These are phyloP conservation scores for Eonycteris spelaea DNA, from an alignment of 2,113 vertebrate species.

Conservation along the genomic window DNA sequence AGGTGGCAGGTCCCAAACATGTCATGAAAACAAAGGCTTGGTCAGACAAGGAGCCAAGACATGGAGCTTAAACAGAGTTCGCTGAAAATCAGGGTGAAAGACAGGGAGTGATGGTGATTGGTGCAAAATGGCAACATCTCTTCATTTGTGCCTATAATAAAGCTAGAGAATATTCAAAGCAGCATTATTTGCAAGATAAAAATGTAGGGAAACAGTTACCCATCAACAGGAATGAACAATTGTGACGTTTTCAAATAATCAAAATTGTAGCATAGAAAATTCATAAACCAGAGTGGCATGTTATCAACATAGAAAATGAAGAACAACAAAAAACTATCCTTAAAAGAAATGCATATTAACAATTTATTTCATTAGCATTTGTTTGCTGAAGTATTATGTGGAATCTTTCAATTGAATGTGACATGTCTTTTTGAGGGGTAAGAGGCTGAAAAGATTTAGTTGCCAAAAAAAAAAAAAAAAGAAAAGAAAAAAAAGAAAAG, in stretches of 20 bases:
- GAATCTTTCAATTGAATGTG: neutral
- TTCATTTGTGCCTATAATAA: neutral
- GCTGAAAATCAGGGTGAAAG: neutral
- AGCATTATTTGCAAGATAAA: neutral
- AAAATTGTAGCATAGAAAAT: neutral
- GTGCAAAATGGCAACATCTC: neutral
- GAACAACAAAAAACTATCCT: neutral
- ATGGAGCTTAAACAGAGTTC: neutral
- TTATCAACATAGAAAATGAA: neutral
- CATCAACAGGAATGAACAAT: neutral
- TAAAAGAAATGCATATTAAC: neutral
- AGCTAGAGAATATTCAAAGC: neutral
- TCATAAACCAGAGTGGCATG: neutral
- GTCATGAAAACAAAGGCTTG: neutral
- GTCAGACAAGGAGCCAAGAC: neutral
- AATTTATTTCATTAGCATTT: constrained; percentile 27
- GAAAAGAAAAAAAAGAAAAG: neutral
- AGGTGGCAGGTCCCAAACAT: neutral
- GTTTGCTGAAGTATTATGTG: neutral
- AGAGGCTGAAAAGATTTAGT: constrained; percentile 10
- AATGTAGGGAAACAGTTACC: neutral
- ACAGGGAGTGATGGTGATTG: neutral
- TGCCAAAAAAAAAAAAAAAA: constrained; percentile 14
- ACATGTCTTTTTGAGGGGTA: neutral
- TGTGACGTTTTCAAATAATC: neutral